Conservation (phyloP, 2,113 vertebrate genomes). For the Cyanoderma ruficeps region DNA sequence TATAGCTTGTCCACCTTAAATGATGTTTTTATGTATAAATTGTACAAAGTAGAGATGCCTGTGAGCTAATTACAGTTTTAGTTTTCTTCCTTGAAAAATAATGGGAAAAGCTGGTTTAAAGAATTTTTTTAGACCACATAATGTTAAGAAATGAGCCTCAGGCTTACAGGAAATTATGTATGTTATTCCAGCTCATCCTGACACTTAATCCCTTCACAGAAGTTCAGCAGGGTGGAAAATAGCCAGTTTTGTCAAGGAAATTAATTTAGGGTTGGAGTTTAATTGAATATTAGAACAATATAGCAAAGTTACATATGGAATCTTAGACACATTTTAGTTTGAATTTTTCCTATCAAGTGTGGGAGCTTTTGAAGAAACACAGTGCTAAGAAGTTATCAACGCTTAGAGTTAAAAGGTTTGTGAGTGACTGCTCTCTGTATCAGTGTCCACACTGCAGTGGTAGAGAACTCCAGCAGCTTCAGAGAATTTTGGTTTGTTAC, state of each 20-base stretch:
- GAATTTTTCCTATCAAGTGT: background rate
- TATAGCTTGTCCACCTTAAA: background rate
- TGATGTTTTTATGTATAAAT: rapidly evolving
- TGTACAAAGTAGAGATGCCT: background rate
- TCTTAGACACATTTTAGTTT: background rate
- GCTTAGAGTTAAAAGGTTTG: background rate
- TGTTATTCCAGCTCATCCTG: slow-evolving; percentile 3
- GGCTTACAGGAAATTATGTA: background rate
- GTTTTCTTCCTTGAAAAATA: background rate
- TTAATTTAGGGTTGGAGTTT: background rate
- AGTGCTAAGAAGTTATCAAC: background rate
- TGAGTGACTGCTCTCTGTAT: background rate
- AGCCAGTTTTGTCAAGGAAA: background rate
- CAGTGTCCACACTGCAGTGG: background rate
- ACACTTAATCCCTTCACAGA: background rate
- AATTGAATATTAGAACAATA: background rate
- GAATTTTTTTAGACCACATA: background rate
- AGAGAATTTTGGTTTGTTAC: background rate
- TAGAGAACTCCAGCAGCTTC: background rate
- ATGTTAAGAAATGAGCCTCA: background rate
- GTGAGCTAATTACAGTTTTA: background rate
- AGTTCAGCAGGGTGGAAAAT: background rate
- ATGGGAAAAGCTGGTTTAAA: background rate
- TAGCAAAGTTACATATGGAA: background rate
- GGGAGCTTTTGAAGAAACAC: background rate